phyloP scores from a whole-genome alignment of 2,888 invertebrate genomes.

The Trilocha varians region DNA sequence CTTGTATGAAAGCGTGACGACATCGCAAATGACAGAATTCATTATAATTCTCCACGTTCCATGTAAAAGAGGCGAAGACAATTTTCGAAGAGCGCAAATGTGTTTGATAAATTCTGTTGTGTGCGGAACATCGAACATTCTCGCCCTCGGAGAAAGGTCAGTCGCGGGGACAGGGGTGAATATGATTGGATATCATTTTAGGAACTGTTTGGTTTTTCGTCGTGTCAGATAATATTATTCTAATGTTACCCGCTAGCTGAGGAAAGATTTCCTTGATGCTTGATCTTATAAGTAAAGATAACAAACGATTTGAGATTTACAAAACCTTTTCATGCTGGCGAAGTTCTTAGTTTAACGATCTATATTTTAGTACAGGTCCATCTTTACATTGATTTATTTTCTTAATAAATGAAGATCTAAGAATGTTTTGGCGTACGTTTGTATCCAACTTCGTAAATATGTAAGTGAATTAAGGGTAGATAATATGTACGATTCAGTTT shows the following conservation, averaged over 20 bases:
- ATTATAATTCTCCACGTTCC: conserved; percentile 16
- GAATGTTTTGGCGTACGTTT: too few species aligned
- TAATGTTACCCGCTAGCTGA: neutral
- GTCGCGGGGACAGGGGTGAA: neutral
- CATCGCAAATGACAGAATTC: conserved; percentile 15
- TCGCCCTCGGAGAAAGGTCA: conserved; percentile 6
- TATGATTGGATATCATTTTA: neutral
- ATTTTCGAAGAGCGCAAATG: conserved; percentile 12
- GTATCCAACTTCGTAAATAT: too few species aligned
- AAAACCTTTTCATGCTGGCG: too few species aligned
- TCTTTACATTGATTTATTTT: too few species aligned
- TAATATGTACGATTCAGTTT: too few species aligned
- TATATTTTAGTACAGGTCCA: too few species aligned
- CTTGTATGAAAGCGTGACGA: conserved; percentile 11
- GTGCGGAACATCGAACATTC: conserved; percentile 1
- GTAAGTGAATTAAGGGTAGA: too few species aligned
- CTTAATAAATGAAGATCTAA: too few species aligned
- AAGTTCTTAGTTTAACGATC: too few species aligned
- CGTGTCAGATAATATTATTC: neutral
- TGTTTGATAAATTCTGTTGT: conserved; percentile 5
- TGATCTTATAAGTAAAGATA: too few species aligned
- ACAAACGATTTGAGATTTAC: too few species aligned
- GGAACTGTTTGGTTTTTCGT: neutral
- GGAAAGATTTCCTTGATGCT: too few species aligned
- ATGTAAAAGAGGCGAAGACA: conserved; percentile 3